Evolutionary conservation across 2,888 invertebrate genomes (phyloP), one percentile per base, ranked within the genome.

Genomic region (Cephonodes hylas): DNA sequence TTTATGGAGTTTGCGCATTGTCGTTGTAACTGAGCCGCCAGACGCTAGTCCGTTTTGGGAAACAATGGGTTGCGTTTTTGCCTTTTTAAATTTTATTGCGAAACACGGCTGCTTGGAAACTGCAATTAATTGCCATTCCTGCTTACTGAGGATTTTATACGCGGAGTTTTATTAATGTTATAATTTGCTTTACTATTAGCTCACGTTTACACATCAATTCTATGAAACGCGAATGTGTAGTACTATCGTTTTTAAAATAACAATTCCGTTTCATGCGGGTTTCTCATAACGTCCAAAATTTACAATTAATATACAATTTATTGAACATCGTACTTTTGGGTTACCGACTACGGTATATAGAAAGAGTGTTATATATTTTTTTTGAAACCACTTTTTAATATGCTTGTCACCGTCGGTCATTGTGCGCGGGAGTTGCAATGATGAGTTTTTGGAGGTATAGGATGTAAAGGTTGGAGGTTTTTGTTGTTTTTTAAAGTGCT

Each of bases 1-100:
- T 89, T 89, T 88, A 90, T 88, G 83, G 83, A 77, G 76, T 77
- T 81, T 80, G 78, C 76, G 79, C 82, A 86, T 86, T 86, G 86
- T 83, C 81, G 75, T 86, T 86, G 85, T 83, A 80, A 75, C 71
- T 38, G n/a, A 38, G 78, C 81, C 83, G 78, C 75, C 72, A 68
- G 69, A 73, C 71, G 71, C 68, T 74, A 74, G 77, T 83, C 75
- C 76, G 70, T 71, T 73, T 74, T 76, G 71, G 74, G 74, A 80
- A 81, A 88, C 86, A 88, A 87, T 86, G 80, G 81, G 66, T 66
- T 65, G 66, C 67, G 74, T 79, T 82, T 84, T 82, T 85, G 79
- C 84, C 82, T 82, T 74, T 73, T 53, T n/a, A 34, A 34, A 5
- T 5, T 27, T 53, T 53, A 27, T 18, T 27, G 27, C 18, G 53